Evolutionary conservation across 2,797 vertebrate species (phyloP).

Genomic region (Pseudocheirus occidentalis): DNA sequence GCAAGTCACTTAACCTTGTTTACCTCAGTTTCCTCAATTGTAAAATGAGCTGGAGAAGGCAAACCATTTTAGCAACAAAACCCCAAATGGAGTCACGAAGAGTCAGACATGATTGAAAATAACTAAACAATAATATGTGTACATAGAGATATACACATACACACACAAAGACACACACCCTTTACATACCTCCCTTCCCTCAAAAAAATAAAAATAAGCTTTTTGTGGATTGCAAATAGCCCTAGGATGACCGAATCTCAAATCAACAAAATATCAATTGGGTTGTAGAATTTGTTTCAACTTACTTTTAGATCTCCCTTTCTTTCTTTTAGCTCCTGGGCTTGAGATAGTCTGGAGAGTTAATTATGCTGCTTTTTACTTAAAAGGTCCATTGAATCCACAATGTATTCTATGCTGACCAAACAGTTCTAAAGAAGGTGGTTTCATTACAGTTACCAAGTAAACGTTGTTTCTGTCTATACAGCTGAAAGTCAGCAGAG

Average conservation of each 20-base stretch:
- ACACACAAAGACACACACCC: neutral
- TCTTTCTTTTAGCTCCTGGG: constrained; percentile 24
- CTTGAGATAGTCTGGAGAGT: neutral
- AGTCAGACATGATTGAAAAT: neutral
- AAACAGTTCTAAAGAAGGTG: constrained; percentile 61
- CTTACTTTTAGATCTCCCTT: neutral
- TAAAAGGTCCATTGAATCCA: constrained; percentile 59
- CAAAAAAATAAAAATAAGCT: neutral
- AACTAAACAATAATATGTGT: neutral
- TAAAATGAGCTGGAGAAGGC: neutral
- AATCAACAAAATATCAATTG: neutral
- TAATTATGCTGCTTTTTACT: constrained; percentile 53
- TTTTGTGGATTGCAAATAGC: neutral
- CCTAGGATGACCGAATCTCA: neutral
- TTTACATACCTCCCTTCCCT: neutral
- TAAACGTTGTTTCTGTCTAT: constrained; percentile 60
- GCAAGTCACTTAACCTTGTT: neutral
- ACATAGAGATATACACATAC: no score
- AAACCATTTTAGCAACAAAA: neutral
- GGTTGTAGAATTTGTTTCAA: neutral
- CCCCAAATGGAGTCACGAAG: neutral
- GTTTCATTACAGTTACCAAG: constrained; percentile 63
- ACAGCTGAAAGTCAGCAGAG: constrained; percentile 63
- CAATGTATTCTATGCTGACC: constrained; percentile 45
- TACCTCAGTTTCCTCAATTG: neutral